Percentiles rank a stretch among this genome's conserved stretches.
Conservation (phyloP, 2,797 vertebrate genomes). For the Sebastes alutus region DNA sequence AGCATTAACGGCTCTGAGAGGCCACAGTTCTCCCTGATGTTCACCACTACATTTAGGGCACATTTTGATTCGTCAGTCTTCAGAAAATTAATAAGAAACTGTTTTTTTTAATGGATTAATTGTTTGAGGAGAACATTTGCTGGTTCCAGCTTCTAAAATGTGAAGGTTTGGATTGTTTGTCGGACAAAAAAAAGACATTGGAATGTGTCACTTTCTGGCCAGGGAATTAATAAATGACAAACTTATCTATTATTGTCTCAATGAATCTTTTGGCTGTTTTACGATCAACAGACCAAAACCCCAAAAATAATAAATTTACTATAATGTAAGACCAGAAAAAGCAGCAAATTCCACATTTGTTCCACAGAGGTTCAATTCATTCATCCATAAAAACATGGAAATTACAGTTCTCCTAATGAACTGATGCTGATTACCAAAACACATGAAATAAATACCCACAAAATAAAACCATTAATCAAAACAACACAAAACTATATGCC, state of each 20-base stretch:
- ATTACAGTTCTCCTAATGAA: neutral
- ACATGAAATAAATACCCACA: too few relatives aligned
- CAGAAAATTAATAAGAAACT: neutral
- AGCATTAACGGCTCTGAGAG: neutral
- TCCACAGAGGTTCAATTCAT: neutral
- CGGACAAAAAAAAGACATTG: neutral
- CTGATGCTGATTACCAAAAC: too few relatives aligned
- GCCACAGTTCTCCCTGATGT: neutral
- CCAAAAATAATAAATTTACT: neutral
- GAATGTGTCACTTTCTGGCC: neutral
- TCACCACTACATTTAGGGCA: too few relatives aligned
- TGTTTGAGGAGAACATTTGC: neutral
- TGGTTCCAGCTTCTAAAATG: neutral
- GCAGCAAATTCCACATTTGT: neutral
- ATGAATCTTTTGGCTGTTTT: too few relatives aligned
- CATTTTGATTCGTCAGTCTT: neutral
- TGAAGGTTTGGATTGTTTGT: neutral
- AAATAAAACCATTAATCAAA: too few relatives aligned
- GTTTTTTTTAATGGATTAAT: neutral
- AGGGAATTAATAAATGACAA: fast-evolving
- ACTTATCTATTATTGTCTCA: neutral
- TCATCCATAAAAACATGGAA: neutral
- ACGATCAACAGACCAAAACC: neutral
- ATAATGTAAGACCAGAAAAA: neutral
- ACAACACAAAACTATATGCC: too few relatives aligned